These are phyloP conservation scores for Lepus townsendii DNA, from an alignment of 2,797 vertebrate species.

Conservation along the genomic window DNA sequence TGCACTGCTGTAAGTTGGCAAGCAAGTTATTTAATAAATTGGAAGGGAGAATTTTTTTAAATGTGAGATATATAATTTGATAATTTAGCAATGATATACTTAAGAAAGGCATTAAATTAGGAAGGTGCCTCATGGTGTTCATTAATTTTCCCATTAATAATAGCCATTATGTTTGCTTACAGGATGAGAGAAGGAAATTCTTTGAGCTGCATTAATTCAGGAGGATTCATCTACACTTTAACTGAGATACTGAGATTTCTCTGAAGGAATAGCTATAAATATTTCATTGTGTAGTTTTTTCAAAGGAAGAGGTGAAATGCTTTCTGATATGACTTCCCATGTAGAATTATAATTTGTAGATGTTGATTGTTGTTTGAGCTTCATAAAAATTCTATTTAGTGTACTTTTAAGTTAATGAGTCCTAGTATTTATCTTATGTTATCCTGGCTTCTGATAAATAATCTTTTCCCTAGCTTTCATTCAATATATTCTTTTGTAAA, in stretches of 20 bases:
- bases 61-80: conserved; percentile 54
- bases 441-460: conserved; percentile 41
- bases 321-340: conserved; percentile 85
- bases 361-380: conserved; percentile 85
- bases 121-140: conserved; percentile 89
- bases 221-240: conserved; percentile 85
- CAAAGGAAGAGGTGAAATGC: conserved; percentile 71
- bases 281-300: conserved; percentile 87
- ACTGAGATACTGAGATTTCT: conserved; percentile 81
- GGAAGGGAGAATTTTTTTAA: too few species aligned
- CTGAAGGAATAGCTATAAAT: conserved; percentile 87
- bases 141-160: conserved; percentile 90
- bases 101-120: conserved; percentile 89
- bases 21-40: too few species aligned
- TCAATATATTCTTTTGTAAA: too few species aligned
- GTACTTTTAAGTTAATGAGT: conserved; percentile 87
- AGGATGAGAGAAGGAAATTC: conserved; percentile 89
- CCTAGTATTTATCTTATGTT: conserved; percentile 74
- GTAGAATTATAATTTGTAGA: conserved; percentile 86
- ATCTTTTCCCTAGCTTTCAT: neutral
- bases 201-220: conserved; percentile 86
- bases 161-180: conserved; percentile 83
- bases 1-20: too few species aligned
- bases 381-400: conserved; percentile 71
- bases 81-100: conserved; percentile 90